Base-by-base conservation (phyloP, 1,140 invertebrate species). In the Cheumatopsyche charites region DNA sequence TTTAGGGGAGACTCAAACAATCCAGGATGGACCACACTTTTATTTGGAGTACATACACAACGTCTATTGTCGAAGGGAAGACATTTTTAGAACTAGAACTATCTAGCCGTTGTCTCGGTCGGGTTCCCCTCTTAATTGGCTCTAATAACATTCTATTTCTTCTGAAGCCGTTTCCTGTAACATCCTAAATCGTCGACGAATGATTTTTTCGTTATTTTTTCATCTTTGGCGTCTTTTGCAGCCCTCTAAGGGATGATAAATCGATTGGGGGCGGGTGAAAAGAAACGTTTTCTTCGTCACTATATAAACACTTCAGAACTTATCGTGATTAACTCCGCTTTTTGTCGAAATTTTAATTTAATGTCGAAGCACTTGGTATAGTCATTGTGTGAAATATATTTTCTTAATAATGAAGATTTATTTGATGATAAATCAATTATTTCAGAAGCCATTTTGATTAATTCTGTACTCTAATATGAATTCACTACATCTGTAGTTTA, bases 1-100 rank as follows among this genome's bases (percentile, higher is more conserved):
- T 47, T 47, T 15, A 70, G 19, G 58, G 68, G 58, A 62, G 49
- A 63, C 17, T 15, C n/a, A n/a, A n/a, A 11, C 49, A 12, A 36
- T 9, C 3, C 29, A 36, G 29, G 29, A 36, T 36, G 9, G 29
- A 36, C 29, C n/a, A 23, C 55, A 61, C 55, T 61, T 23, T 23
- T 23, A 61, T 61, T 61, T 61, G 29, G 29, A 9, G 4, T 61
- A 49, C 23, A 36, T 4, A 36, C 9, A 36, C 3, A 36, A 36
- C 29, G 29, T 61, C 23, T 19, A 19, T 25, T 23, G 23, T 61
- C 55, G 11, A 21, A 21, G 5, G 6, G 55, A 5, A 19, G 2
- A 61, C 23, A 5, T 21, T 19, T 61, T 12, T 61, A 61, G n/a
- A 61, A 5, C 1, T 19, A 13, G 13, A 13, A 23, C 55, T 61